Conservation (phyloP, 1,140 invertebrate genomes). For the Dendroctonus ponderosae region DNA sequence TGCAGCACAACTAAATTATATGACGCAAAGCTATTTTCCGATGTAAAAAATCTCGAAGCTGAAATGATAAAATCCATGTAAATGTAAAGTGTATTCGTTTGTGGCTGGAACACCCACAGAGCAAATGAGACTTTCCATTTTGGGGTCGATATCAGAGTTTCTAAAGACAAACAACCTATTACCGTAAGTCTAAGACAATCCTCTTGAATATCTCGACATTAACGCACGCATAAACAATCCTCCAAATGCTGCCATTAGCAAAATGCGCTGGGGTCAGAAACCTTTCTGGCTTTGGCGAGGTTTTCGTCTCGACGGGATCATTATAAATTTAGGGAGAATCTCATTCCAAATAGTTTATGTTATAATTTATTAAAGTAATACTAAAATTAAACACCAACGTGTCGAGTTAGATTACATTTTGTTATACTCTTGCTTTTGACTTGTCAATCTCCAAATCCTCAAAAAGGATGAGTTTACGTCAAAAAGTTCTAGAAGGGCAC, state of each 20-base stretch:
- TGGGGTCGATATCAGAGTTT: constrained; percentile 15
- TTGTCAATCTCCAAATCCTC: no score
- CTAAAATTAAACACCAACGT: no score
- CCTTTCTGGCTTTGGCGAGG: constrained; percentile 10
- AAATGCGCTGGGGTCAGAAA: constrained; percentile 25
- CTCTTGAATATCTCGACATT: constrained; percentile 32
- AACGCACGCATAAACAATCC: constrained; percentile 33
- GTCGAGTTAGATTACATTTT: no score
- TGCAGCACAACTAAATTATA: no score
- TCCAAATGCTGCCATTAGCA: constrained; percentile 26
- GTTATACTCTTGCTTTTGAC: no score
- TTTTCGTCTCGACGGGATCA: not conserved
- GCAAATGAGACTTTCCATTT: constrained; percentile 10
- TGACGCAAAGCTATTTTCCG: no score
- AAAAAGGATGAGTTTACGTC: no score
- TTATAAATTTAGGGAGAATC: not conserved
- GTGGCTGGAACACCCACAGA: not conserved
- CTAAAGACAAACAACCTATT: constrained; percentile 27
- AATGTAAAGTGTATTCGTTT: constrained; percentile 1
- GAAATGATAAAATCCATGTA: not conserved
- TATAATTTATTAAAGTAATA: not conserved
- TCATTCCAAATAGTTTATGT: not conserved
- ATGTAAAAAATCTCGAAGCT: no score
- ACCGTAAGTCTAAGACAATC: constrained; percentile 28
- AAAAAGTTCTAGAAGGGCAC: no score